Base-by-base conservation (phyloP, 2,113 vertebrate species). In the Microcebus ravelobensis region DNA sequence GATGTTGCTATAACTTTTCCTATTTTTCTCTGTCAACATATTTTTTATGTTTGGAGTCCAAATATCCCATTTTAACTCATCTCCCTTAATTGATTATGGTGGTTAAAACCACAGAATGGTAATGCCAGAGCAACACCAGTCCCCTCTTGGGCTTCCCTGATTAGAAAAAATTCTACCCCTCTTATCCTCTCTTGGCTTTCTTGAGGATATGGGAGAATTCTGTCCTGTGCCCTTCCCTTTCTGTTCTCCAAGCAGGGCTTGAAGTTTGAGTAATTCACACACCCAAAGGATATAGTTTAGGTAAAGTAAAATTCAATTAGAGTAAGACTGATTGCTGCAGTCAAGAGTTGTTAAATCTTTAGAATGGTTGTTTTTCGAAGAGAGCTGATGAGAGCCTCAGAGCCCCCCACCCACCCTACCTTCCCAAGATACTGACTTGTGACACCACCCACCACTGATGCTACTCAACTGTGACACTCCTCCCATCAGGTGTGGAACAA, bases 351-450 rank as follows among this genome's bases (percentile, higher is more conserved):
- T 10, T 61, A 23, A 61, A 73, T 36, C 34, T n/a, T 79, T 81
- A 5, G 50, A 27, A 3, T 20, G 39, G 2, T 45, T 27, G n/a
- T 73, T 97, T 74, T 12, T 34, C n/a, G 14, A 61, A 36, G n/a
- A 68, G 12, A 61, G 59, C 29, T 11, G 18, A 27, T n/a, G 25
- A 39, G 27, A 74, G 6, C n/a, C 34, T 11, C 10, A 36, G 18
- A 2, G 1, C 17, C 11, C 13, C 1, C 23, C 2, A 0, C 5
- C n/a, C 15, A 9, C 9, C 10, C 36, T 88, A 6, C 27, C 13
- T 21, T 42, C 80, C 87, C 39, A 15, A 0, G 1, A 3, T 23
- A 9, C 21, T 76, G 68, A 77, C 42, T 71, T 63, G 39, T 50
- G 3, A 27, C 55, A 36, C 39, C 23, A 11, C 39, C 45, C 8